Base-by-base conservation (phyloP, 2,113 vertebrate species). In the Oryzias javanicus region DNA sequence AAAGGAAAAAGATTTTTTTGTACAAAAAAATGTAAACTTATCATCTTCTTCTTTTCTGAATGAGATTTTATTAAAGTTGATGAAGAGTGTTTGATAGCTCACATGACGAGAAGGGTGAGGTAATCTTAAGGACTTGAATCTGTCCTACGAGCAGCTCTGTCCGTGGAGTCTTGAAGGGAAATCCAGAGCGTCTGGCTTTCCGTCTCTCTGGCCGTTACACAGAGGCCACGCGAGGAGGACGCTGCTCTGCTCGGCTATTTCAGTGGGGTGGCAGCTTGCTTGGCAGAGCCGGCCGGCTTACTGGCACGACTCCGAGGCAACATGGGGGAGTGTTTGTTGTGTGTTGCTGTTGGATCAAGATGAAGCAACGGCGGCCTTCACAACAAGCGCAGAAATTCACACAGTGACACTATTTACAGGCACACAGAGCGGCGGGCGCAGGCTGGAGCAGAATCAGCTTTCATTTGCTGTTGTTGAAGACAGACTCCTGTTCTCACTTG, bases 301-400 rank as follows among this genome's bases (percentile, higher is more conserved):
- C 79, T 91, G 88, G 89, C 91, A 88, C 74, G 60, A 64, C 80
- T 35, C 54, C 15, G 67, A 79, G 81, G 85, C 83, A 76, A 82
- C 82, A 85, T 78, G 76, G 83, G 83, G 84, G 76, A 74, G 79
- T 86, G 83, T 80, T 85, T 89, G 83, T 83, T 85, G 80, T 89
- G 73, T 64, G 79, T 72, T 83, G 84, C 91, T 92, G 90, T 74
- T 84, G 79, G 78, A 84, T 72, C 65, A 79, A 90, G 88, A 92
- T 90, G 90, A 90, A 90, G 75, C 79, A 82, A 78, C 79, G 56
- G 80, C 73, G 81, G 80, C 64, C 83, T 83, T 84, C 72, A 75
- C 54, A 59, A 81, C 71, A 76, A 78, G 69, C 78, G 66, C 64
- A 55, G 29, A 68, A 55, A 35, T 35, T 35, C 35, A 10, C 35